Percentiles rank a stretch among this genome's conserved stretches.
Conservation (phyloP, 2,888 invertebrate genomes). For the Caenorhabditis becei region DNA sequence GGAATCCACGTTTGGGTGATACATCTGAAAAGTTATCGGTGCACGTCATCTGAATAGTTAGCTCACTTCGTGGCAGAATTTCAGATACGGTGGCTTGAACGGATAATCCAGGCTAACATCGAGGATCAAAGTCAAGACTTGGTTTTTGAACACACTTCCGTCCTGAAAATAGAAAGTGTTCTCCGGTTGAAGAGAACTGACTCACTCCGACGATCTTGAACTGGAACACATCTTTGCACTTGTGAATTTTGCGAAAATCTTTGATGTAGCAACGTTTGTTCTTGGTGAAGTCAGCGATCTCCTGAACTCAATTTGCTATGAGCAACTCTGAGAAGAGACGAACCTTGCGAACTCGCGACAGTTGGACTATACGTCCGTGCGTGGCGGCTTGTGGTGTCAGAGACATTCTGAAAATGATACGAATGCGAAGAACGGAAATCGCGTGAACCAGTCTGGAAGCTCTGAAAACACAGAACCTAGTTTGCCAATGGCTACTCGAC, state of each 20-base stretch:
- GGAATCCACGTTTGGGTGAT: conserved; percentile 60
- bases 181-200: not conserved
- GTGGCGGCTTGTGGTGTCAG: conserved; percentile 35
- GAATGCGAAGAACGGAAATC: not conserved
- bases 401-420: conserved; percentile 19
- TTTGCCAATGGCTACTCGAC: no score
- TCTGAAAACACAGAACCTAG: no score
- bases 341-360: conserved; percentile 44
- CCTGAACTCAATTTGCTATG: conserved; percentile 11
- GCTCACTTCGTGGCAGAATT: conserved; percentile 25
- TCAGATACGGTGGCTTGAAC: conserved; percentile 50
- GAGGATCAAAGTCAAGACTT: conserved; percentile 32
- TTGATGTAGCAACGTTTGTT: conserved; percentile 48
- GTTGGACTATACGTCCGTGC: conserved; percentile 49
- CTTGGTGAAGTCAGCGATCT: conserved; percentile 50
- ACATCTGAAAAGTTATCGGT: conserved; percentile 18
- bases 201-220: conserved; percentile 42
- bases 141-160: conserved; percentile 30
- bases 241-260: conserved; percentile 40
- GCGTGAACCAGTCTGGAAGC: no score
- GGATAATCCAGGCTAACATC: conserved; percentile 57
- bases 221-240: conserved; percentile 40
- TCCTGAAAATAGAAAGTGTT: conserved; percentile 17
- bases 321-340: not conserved
- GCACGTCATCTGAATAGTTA: not conserved